phyloP scores from a whole-genome alignment of 2,113 vertebrate genomes.

The Oncorhynchus mykiss region DNA sequence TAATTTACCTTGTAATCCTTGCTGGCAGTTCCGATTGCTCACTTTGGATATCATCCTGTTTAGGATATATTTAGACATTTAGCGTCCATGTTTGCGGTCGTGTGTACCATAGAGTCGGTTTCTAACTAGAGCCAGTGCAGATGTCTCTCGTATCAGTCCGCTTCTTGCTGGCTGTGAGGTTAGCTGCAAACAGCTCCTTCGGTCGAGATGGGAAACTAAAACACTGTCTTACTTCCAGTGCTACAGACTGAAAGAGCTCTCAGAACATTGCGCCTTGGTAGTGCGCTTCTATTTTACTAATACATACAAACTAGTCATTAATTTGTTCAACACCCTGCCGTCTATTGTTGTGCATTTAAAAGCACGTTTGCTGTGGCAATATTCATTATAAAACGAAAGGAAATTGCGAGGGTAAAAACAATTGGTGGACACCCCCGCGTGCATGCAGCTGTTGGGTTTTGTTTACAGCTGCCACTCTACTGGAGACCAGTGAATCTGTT shows the following conservation, averaged over 20 bases:
- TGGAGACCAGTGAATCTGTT: background rate
- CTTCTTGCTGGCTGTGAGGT: conserved; percentile 2
- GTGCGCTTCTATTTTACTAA: too few species aligned
- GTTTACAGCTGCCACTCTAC: background rate
- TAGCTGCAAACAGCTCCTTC: background rate
- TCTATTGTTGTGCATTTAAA: too few species aligned
- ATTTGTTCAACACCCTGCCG: too few species aligned
- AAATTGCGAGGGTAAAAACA: too few species aligned
- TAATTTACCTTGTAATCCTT: conserved; percentile 54
- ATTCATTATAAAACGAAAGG: too few species aligned
- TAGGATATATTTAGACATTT: conserved; percentile 50
- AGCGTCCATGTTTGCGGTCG: conserved; percentile 63
- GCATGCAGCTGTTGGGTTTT: conserved; percentile 18
- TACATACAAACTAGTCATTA: too few species aligned
- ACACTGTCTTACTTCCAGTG: too few species aligned
- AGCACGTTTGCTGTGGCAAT: too few species aligned
- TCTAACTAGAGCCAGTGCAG: background rate
- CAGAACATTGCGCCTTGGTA: too few species aligned
- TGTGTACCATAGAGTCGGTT: background rate
- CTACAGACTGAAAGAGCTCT: too few species aligned
- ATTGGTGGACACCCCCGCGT: too few species aligned
- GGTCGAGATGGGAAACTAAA: too few species aligned
- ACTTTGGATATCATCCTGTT: conserved; percentile 52
- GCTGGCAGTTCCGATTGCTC: conserved; percentile 51
- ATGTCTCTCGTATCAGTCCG: background rate